A percentile compares a stretch with the other conserved stretches of the same genome.
Evolutionary conservation across 2,797 vertebrate species (phyloP).

Genomic region (Pangasius sanitwongsei): DNA sequence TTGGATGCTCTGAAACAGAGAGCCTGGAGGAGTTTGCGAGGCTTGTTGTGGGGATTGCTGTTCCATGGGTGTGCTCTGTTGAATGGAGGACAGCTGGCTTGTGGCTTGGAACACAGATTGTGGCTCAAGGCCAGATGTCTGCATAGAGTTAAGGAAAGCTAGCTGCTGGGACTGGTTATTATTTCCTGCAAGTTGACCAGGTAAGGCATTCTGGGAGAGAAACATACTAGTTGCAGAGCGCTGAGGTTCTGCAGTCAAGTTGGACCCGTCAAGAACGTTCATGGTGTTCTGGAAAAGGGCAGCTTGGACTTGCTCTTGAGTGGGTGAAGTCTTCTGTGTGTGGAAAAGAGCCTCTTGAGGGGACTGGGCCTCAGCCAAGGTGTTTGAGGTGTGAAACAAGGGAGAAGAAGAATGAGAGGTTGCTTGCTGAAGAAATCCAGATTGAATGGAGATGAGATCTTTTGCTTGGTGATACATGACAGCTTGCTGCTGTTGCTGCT

Average conservation of each 20-base stretch:
- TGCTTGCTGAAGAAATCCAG: constrained; percentile 89
- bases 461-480: constrained; percentile 88
- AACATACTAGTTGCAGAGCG: constrained; percentile 81
- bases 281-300: constrained; percentile 88
- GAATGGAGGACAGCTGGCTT: constrained; percentile 86
- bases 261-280: constrained; percentile 82
- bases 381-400: constrained; percentile 87
- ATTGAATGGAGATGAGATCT: constrained; percentile 89
- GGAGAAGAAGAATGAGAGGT: constrained; percentile 83
- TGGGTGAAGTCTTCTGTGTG: constrained; percentile 80
- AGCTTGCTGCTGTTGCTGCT: constrained; percentile 81
- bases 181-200: constrained; percentile 80
- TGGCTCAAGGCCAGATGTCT: constrained; percentile 82
- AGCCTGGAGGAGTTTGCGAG: constrained; percentile 67
- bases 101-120: constrained; percentile 88
- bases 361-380: constrained; percentile 86
- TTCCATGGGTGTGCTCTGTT: constrained; percentile 79
- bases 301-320: constrained; percentile 90
- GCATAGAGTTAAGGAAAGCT: constrained; percentile 85
- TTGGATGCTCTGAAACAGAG: constrained; percentile 76
- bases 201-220: constrained; percentile 83
- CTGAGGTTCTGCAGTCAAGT: constrained; percentile 85
- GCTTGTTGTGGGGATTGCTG: constrained; percentile 74
- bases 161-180: constrained; percentile 83
- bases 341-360: constrained; percentile 85